These are phyloP conservation scores for Corythornis madagascariensis DNA, from an alignment of 2,113 vertebrate genomes.

Conservation along the genomic window DNA sequence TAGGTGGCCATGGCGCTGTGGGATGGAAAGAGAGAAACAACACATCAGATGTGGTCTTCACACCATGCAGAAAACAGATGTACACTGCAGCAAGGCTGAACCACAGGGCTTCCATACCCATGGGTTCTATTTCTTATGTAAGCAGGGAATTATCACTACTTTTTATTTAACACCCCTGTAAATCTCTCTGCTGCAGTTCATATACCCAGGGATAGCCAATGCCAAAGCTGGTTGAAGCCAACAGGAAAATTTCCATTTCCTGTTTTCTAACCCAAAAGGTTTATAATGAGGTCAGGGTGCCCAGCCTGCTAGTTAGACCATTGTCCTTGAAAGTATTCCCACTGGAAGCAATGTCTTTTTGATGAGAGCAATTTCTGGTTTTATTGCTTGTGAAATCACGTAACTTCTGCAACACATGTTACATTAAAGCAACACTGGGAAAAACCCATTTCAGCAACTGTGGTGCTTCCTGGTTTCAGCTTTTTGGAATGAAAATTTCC, in stretches of 20 bases:
- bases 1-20: conserved; percentile 94
- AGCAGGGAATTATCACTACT: background rate
- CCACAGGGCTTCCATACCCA: background rate
- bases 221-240: background rate
- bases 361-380: conserved; percentile 40
- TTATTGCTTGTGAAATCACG: conserved; percentile 48
- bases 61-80: background rate
- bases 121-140: background rate
- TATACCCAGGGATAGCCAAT: background rate
- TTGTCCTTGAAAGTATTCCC: conserved; percentile 36
- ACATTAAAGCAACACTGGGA: conserved; percentile 33
- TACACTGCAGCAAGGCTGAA: accelerated
- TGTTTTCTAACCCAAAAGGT: background rate
- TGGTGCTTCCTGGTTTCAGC: background rate
- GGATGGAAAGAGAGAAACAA: conserved; percentile 67
- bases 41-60: background rate
- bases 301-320: background rate
- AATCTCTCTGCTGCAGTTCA: background rate
- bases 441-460: conserved; percentile 13
- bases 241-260: conserved; percentile 16
- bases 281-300: conserved; percentile 8
- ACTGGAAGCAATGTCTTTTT: conserved; percentile 29
- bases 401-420: conserved; percentile 38
- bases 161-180: background rate
- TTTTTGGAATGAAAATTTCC: conserved; percentile 15